Percentiles rank a stretch among this genome's conserved stretches.
phyloP scores from a whole-genome alignment of 2,888 invertebrate genomes.

The Holacanthella duospinosa region DNA sequence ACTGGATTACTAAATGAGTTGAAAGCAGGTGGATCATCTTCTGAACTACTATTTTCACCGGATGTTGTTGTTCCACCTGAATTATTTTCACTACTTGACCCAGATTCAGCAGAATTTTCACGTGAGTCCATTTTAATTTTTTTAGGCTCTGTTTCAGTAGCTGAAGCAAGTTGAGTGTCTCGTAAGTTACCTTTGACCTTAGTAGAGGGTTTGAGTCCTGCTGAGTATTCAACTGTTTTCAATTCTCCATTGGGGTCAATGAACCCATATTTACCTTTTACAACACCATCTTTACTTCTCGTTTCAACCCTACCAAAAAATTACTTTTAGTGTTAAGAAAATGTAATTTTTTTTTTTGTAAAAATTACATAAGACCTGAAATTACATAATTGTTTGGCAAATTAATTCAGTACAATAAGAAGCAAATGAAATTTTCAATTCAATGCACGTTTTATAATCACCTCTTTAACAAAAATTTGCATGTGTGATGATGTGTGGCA shows the following conservation, averaged over 20 bases:
- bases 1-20: neutral
- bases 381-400: no score
- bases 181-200: constrained; percentile 37
- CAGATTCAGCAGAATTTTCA: neutral
- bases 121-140: neutral
- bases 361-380: neutral
- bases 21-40: neutral
- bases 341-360: neutral
- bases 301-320: constrained; percentile 51
- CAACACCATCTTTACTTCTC: constrained; percentile 64
- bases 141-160: constrained; percentile 16
- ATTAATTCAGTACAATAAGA: no score
- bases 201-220: constrained; percentile 43
- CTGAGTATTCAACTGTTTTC: constrained; percentile 65
- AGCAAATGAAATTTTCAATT: no score
- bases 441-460: no score
- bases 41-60: neutral
- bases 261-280: constrained; percentile 73
- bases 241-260: constrained; percentile 53
- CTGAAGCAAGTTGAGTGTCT: constrained; percentile 18
- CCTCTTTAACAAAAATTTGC: no score
- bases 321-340: no score
- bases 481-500: no score
- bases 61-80: constrained; percentile 9
- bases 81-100: constrained; percentile 6